phyloP scores from a whole-genome alignment of 2,888 invertebrate species.

The Apotomis capreana region DNA sequence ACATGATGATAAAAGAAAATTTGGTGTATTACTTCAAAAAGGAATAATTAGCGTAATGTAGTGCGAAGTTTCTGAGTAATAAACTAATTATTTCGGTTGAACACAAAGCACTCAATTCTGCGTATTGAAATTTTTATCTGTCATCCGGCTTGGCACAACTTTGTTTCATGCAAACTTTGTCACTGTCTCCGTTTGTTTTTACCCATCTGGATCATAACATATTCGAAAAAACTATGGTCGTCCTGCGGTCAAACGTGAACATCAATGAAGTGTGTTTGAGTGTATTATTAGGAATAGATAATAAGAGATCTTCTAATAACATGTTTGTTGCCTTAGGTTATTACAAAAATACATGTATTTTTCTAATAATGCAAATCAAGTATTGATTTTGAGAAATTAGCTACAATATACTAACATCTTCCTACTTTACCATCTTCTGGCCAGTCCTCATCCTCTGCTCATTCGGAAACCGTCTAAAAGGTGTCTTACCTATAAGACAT shows the following conservation, averaged over 20 bases:
- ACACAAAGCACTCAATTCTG: conserved; percentile 5
- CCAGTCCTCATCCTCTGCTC: not conserved
- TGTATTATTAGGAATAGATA: too few species aligned
- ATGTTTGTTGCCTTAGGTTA: too few species aligned
- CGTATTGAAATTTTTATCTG: conserved; percentile 11
- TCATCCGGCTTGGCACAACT: conserved; percentile 11
- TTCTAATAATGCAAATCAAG: too few species aligned
- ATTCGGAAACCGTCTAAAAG: not conserved
- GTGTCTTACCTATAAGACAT: not conserved
- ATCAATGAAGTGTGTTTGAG: too few species aligned
- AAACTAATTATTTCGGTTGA: conserved; percentile 14
- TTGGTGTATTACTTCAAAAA: not conserved
- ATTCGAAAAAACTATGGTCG: too few species aligned
- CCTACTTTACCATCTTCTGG: too few species aligned
- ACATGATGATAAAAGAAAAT: conserved; percentile 6
- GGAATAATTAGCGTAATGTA: conserved; percentile 8
- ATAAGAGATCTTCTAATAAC: too few species aligned
- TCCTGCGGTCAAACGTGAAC: too few species aligned
- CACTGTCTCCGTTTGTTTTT: not conserved
- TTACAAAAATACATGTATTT: too few species aligned
- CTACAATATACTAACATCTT: too few species aligned
- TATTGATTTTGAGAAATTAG: too few species aligned
- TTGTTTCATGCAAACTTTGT: conserved; percentile 5
- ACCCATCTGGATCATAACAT: too few species aligned
- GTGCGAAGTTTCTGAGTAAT: conserved; percentile 7